These are phyloP conservation scores for Calliphora vicina DNA, from an alignment of 1,140 invertebrate species.

Conservation along the genomic window DNA sequence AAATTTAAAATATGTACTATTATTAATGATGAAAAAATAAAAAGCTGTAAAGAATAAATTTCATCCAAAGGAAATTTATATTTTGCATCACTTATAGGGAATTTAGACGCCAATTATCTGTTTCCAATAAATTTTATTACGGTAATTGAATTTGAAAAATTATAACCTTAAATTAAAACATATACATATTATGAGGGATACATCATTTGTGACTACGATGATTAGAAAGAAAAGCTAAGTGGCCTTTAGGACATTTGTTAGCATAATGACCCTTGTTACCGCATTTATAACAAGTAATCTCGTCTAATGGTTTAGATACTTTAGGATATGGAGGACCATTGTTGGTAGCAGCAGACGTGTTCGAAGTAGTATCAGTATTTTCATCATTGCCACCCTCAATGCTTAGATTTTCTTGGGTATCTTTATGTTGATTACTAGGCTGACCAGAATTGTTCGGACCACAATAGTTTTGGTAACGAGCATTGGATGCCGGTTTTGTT, in stretches of 20 bases:
- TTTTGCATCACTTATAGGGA: too few species aligned
- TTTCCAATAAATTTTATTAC: too few species aligned
- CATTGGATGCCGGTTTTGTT: slow-evolving; percentile 48
- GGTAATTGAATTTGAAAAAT: too few species aligned
- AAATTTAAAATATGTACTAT: too few species aligned
- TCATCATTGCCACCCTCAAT: slow-evolving; percentile 31
- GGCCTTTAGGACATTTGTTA: slow-evolving; percentile 97
- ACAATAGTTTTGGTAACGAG: slow-evolving; percentile 43
- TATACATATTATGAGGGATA: not conserved
- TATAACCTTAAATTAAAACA: not conserved
- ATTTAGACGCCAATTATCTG: too few species aligned
- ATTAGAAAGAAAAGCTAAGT: slow-evolving; percentile 91
- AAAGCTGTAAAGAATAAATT: too few species aligned
- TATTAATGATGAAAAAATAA: too few species aligned
- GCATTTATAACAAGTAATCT: slow-evolving; percentile 97
- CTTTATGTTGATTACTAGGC: slow-evolving; percentile 42
- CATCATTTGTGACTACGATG: slow-evolving; percentile 63
- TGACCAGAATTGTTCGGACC: slow-evolving; percentile 44
- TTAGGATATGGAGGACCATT: slow-evolving; percentile 43
- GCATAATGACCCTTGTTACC: slow-evolving; percentile 99
- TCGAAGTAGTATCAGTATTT: slow-evolving; percentile 19
- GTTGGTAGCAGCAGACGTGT: slow-evolving; percentile 49
- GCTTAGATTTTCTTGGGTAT: slow-evolving; percentile 40
- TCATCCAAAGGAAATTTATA: too few species aligned
- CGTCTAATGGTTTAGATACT: slow-evolving; percentile 82